These are phyloP conservation scores for Panagrolaimus sp. DNA, from an alignment of 1,140 invertebrate species.

Conservation along the genomic window DNA sequence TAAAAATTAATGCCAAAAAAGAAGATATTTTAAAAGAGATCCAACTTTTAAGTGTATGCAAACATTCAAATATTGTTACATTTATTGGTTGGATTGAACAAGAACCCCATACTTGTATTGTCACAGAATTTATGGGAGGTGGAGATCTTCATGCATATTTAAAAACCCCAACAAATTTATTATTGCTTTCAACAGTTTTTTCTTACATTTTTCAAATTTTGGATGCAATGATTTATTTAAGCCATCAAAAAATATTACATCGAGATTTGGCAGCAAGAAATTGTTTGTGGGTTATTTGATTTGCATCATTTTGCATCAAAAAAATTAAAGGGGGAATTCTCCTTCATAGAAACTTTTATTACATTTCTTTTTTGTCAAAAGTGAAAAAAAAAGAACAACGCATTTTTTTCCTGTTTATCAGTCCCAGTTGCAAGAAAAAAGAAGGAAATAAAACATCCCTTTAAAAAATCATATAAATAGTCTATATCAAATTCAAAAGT, in stretches of 20 bases:
- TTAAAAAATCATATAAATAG: too few species aligned
- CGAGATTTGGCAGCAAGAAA: conserved; percentile 93
- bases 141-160: conserved; percentile 34
- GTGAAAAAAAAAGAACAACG: too few species aligned
- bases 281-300: conserved; percentile 64
- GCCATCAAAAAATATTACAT: conserved; percentile 84
- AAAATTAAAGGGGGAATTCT: too few species aligned
- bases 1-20: not conserved
- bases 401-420: too few species aligned
- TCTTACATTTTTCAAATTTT: conserved; percentile 93
- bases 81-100: not conserved
- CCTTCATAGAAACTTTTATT: too few species aligned
- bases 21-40: not conserved
- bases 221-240: conserved; percentile 90
- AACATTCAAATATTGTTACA: not conserved
- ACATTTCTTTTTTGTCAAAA: too few species aligned
- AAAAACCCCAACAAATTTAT: conserved; percentile 21
- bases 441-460: too few species aligned
- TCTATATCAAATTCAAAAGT: too few species aligned
- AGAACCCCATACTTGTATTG: conserved; percentile 22
- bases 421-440: too few species aligned
- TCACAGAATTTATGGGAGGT: conserved; percentile 37
- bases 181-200: conserved; percentile 69
- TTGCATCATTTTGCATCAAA: too few species aligned
- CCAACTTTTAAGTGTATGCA: not conserved